Conservation (phyloP, 1,140 invertebrate species). For the Aphidius ervi region DNA sequence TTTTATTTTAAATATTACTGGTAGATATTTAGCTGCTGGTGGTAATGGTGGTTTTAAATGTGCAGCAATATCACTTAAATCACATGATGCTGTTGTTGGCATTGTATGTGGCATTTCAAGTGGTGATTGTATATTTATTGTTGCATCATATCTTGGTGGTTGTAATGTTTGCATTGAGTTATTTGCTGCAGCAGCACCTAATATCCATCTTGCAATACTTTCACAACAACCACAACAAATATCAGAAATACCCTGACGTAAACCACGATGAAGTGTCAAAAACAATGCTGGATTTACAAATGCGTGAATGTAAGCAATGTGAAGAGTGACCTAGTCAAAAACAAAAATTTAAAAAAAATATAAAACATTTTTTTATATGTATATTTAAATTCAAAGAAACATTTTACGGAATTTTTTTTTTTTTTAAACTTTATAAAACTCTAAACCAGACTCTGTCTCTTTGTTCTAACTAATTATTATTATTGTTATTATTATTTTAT, state of each 20-base stretch:
- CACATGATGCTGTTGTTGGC: constrained; percentile 28
- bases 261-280: constrained; percentile 70
- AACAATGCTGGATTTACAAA: constrained; percentile 81
- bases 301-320: constrained; percentile 83
- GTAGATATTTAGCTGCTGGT: constrained; percentile 38
- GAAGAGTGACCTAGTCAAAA: constrained; percentile 67
- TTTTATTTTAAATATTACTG: constrained; percentile 22
- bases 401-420: not conserved
- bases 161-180: constrained; percentile 45
- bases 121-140: constrained; percentile 39
- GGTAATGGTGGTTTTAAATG: constrained; percentile 53
- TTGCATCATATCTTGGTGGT: constrained; percentile 34
- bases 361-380: not conserved
- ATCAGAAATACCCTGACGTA: constrained; percentile 66
- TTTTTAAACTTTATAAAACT: not conserved
- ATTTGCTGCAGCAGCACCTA: constrained; percentile 51
- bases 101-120: constrained; percentile 45
- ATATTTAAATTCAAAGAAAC: not conserved
- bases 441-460: not conserved
- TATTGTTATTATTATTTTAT: not conserved
- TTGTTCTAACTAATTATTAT: constrained; percentile 1
- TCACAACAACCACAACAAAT: constrained; percentile 70
- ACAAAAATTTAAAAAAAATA: constrained; percentile 36
- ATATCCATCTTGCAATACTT: constrained; percentile 60
- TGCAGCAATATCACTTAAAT: constrained; percentile 48